Evolutionary conservation across 2,888 invertebrate genomes (phyloP), one percentile per base, ranked within the genome.

Genomic region (Theretra japonica): DNA sequence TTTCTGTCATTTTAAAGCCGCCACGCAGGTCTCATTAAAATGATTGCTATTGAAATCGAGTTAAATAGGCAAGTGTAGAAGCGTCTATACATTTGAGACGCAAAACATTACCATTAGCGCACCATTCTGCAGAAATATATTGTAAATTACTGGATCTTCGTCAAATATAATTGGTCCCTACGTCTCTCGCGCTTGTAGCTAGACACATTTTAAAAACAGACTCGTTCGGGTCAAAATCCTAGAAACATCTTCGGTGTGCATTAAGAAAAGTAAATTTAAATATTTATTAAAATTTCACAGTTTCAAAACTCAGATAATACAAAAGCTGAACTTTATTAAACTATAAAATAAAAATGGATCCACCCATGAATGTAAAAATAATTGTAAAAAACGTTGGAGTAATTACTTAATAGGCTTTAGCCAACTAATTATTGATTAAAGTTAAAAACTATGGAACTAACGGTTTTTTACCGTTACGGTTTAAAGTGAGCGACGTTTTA

Each of bases 41-140:
- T 71, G 70, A 71, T 71, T 71, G 65, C 53, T 21, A 65, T 62
- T 65, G 62, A 65, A 65, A 71, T 65, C 50, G 70, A 65, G 70
- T 65, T 65, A 65, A 65, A 65, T 65, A 65, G 65, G 41, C 23
- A 65, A 65, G 48, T 41, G 65, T 48, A 48, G 65, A 23, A 48
- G 65, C 41, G 23, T 65, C 41, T 23, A 23, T 65, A 65, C 48
- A 17, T 65, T 65, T 65, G 65, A 65, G 48, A 65, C 23, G 65
- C 41, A 65, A 65, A 65, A 48, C 23, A 65, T 65, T 65, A 48
- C 65, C 23, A 65, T 65, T 65, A 65, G 48, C 41, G 41, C 41
- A 48, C 17, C 41, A 65, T 48, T 65, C 48, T 65, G 23, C 65
- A 65, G 65, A 65, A 65, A 65, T 65, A 41, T 65, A 65, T 65